Evolutionary conservation across 1,140 invertebrate genomes (phyloP).

Genomic region (Papilio aristodemus): DNA sequence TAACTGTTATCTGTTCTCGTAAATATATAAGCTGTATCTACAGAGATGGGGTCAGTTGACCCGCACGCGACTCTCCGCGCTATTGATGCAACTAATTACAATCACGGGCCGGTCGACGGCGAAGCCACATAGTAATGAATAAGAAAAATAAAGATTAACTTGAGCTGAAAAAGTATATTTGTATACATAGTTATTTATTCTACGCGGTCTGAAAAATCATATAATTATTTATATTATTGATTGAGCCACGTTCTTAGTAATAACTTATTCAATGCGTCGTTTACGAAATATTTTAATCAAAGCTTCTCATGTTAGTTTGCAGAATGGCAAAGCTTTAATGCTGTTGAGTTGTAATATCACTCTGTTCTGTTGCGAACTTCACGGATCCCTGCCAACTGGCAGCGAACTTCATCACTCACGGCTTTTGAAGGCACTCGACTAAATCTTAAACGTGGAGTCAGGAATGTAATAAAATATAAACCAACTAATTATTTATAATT

Average conservation of each 20-base stretch:
- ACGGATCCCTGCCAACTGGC: slow-evolving; percentile 1
- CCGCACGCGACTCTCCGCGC: neutral
- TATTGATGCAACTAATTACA: neutral
- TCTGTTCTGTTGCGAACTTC: neutral
- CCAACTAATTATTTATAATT: too few species aligned
- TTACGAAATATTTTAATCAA: neutral
- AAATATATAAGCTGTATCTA: neutral
- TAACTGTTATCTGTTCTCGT: neutral
- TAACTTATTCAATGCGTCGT: too few species aligned
- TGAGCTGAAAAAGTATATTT: neutral
- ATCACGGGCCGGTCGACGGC: neutral
- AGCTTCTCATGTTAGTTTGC: neutral
- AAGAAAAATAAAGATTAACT: neutral
- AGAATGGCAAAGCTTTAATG: neutral
- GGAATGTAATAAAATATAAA: too few species aligned
- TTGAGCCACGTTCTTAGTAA: too few species aligned
- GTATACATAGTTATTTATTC: neutral
- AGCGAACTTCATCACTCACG: neutral
- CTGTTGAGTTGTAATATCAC: slow-evolving; percentile 15
- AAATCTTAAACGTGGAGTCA: neutral
- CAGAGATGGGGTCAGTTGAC: neutral
- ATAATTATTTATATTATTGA: too few species aligned
- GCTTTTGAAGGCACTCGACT: neutral
- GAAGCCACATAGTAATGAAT: neutral
- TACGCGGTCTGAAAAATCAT: neutral